Evolutionary conservation across 1,140 invertebrate genomes (phyloP).

Genomic region (Pseudomyrmex pallidus): DNA sequence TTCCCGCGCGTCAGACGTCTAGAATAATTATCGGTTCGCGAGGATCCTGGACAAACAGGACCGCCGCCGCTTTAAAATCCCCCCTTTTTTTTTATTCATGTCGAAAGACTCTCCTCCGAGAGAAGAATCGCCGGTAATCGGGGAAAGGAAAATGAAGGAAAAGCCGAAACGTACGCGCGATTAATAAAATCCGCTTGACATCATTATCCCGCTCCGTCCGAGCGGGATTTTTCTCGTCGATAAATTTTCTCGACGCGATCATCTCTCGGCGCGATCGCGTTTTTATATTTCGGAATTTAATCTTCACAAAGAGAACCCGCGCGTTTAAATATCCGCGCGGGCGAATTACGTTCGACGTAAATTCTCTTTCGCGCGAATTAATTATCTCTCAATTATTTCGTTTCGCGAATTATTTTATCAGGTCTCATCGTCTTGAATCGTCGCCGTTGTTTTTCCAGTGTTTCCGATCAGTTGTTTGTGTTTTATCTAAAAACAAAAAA

Average conservation of each 20-base stretch:
- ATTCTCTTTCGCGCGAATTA: no score
- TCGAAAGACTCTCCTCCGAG: background rate
- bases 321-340: background rate
- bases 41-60: slow-evolving; percentile 44
- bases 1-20: slow-evolving; percentile 30
- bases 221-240: background rate
- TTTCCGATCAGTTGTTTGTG: background rate
- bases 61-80: slow-evolving; percentile 28
- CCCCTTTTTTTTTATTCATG: slow-evolving; percentile 31
- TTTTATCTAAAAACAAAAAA: background rate
- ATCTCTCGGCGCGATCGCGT: background rate
- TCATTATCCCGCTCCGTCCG: slow-evolving; percentile 26
- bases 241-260: slow-evolving; percentile 39
- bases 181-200: slow-evolving; percentile 51
- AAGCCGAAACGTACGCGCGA: slow-evolving; percentile 5
- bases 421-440: no score
- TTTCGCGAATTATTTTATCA: no score
- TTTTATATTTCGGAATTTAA: slow-evolving; percentile 45
- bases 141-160: background rate
- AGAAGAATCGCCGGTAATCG: background rate
- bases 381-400: no score
- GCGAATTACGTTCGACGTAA: slow-evolving; percentile 3
- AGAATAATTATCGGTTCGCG: slow-evolving; percentile 53
- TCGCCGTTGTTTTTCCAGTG: no score
- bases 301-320: background rate